Conservation (phyloP, 1,140 invertebrate species). For the Drosophila bocqueti region DNA sequence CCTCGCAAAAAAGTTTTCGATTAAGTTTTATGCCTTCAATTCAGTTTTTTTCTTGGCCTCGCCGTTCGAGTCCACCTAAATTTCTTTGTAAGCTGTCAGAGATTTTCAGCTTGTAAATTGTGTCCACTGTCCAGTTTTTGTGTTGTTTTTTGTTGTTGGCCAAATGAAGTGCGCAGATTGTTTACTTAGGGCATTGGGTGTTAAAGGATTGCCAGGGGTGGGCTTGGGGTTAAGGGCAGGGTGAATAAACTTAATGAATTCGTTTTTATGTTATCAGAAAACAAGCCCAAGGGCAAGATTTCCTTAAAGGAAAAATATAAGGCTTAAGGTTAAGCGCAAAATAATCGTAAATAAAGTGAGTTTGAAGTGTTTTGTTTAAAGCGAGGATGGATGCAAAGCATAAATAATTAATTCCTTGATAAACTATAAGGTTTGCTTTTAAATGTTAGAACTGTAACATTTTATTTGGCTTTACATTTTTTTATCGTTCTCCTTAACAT, state of each 20-base stretch:
- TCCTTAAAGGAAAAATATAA: not conserved
- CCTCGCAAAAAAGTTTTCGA: conserved; percentile 70
- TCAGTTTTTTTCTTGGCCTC: conserved; percentile 15
- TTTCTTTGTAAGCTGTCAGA: conserved; percentile 62
- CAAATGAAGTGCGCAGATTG: conserved; percentile 79
- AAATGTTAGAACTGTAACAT: not conserved
- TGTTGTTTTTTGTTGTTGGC: conserved; percentile 12
- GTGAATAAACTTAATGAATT: conserved; percentile 28
- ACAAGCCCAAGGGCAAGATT: not conserved
- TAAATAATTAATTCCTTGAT: not conserved
- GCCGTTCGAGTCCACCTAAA: conserved; percentile 49
- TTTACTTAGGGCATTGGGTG: conserved; percentile 61
- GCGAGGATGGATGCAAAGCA: not conserved
- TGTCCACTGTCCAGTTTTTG: conserved; percentile 1
- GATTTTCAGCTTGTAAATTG: conserved; percentile 65
- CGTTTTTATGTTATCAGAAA: conserved; percentile 26
- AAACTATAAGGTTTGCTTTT: not conserved
- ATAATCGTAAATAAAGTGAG: not conserved
- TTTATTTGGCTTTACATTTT: not conserved
- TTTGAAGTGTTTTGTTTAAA: not conserved
- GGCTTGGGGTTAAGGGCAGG: conserved; percentile 30
- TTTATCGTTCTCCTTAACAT: not conserved
- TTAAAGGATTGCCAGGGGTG: conserved; percentile 39
- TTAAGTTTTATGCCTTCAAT: conserved; percentile 68
- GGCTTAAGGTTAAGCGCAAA: not conserved